phyloP scores from a whole-genome alignment of 2,888 invertebrate species.

The Silvanus unidentatus region DNA sequence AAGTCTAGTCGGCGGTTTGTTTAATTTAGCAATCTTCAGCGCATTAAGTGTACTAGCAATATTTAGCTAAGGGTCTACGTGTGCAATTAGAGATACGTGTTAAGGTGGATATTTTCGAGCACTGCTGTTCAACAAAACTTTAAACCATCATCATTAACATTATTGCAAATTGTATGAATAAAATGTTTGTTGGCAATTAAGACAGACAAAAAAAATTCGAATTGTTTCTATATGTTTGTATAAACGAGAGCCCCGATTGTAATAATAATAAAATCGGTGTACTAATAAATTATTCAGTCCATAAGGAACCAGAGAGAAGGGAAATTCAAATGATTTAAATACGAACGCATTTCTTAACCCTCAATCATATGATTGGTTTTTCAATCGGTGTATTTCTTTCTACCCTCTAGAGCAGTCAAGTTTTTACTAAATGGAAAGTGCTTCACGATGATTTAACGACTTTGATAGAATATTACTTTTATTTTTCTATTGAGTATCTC shows the following conservation, averaged over 20 bases:
- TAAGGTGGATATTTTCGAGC: too few species aligned
- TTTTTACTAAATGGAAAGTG: conserved; percentile 29
- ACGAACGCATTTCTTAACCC: conserved; percentile 5
- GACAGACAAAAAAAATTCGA: too few species aligned
- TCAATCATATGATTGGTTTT: conserved; percentile 32
- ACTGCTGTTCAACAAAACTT: too few species aligned
- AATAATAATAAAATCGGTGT: conserved; percentile 16
- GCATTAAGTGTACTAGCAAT: conserved; percentile 33
- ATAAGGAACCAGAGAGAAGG: background rate
- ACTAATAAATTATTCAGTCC: conserved; percentile 3
- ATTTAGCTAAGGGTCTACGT: conserved; percentile 35
- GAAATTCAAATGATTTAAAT: conserved; percentile 11
- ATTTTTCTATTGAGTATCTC: conserved; percentile 24
- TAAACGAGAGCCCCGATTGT: background rate
- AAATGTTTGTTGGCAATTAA: too few species aligned
- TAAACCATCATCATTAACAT: too few species aligned
- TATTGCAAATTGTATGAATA: too few species aligned
- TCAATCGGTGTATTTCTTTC: conserved; percentile 18
- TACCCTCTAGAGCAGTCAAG: conserved; percentile 24
- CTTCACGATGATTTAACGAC: conserved; percentile 36
- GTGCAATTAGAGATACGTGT: conserved; percentile 25
- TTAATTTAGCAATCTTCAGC: conserved; percentile 40
- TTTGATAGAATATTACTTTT: conserved; percentile 30
- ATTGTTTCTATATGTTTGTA: too few species aligned
- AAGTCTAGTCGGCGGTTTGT: conserved; percentile 34